Evolutionary conservation across 2,797 vertebrate species (phyloP), one percentile per base, ranked within the genome.

Genomic region (Gambusia yucatana): DNA sequence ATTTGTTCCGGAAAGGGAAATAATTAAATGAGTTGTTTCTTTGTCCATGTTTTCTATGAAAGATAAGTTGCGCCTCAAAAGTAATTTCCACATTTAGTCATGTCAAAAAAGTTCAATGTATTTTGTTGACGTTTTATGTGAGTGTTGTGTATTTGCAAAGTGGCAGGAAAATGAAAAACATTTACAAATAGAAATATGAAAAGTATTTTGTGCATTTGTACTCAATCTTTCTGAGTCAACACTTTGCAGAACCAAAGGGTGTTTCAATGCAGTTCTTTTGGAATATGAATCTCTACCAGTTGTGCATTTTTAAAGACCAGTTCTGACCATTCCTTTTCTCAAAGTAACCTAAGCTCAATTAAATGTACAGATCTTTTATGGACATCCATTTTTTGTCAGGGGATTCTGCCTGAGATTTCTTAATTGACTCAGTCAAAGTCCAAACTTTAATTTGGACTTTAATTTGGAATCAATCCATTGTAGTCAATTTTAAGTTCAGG

Each of bases 1-100:
- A 44, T 79, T 83, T 72, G 46, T 71, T 89, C 41, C 72, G 69
- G 44, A 73, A 74, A 82, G 77, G 33, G 8, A 76, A 43, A 79
- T 22, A n/a, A 80, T 79, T 81, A 14, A 65, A 20, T 39, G 17
- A 65, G 61, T 39, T 61, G 1, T 28, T 59, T 59, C 28, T 61
- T 30, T 30, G 28, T 61, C 28, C 28, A 22, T 22, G 48, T 22
- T 22, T 50, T 50, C 6, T 50, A 2, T 50, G 20, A 20, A 6
- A 61, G 57, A 61, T 30, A 16, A 13, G 14, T 14, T 6, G 4
- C 57, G 33, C 22, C 17, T 17, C 61, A 36, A 65, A 20, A 65
- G 33, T 65, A 6, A 22, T 22, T 39, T 65, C 36, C 20, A 39
- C 17, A 11, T 39, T 39, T 67, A 10, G 17, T 67, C 36, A 67